Base-by-base conservation (phyloP, 2,797 vertebrate species). In the Sebastes steindachneri region DNA sequence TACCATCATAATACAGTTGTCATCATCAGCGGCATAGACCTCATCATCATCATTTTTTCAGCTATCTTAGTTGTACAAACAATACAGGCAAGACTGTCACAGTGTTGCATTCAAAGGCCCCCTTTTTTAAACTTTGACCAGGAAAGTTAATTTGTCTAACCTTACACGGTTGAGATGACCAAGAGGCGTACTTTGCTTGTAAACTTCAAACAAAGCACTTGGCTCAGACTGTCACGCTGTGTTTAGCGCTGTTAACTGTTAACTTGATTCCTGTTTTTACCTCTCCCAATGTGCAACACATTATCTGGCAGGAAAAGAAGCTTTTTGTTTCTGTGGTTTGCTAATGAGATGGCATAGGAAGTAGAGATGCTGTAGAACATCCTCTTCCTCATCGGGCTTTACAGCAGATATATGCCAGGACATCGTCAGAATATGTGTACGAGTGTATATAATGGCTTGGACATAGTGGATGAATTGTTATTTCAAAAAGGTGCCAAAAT, bases 281-380 rank as follows among this genome's bases (percentile, higher is more conserved):
- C 48, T 73, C 48, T 75, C 51, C 48, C 76, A 87, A 72, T 77
- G 83, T 83, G 80, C 73, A 75, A 33, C 69, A 77, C 35, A 71
- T 75, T 65, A 76, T 71, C n/a, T 48, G 37, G 11, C 71, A 68
- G 76, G 51, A 75, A 54, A 60, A 54, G 1, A 29, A 51, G 45
- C 55, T 4, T 21, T 45, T 1, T 51, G n/a, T 59, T 48, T 62
- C 60, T 65, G 45, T 68, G 66, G 73, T 66, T 75, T 70, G 48
- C n/a, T 82, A 80, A 89, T 68, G 69, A 69, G 48, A 35, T 26
- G 12, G 60, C 25, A 35, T 17, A 72, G 73, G 60, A 89, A 79
- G 67, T 73, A 37, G 54, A 54, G 55, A 31, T 19, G 51, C 37
- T 31, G 12, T 65, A 68, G 74, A 83, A 66, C 48, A 2, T 62